These are phyloP conservation scores for Siphlonurus alternatus DNA, from an alignment of 2,888 invertebrate genomes.

Conservation along the genomic window DNA sequence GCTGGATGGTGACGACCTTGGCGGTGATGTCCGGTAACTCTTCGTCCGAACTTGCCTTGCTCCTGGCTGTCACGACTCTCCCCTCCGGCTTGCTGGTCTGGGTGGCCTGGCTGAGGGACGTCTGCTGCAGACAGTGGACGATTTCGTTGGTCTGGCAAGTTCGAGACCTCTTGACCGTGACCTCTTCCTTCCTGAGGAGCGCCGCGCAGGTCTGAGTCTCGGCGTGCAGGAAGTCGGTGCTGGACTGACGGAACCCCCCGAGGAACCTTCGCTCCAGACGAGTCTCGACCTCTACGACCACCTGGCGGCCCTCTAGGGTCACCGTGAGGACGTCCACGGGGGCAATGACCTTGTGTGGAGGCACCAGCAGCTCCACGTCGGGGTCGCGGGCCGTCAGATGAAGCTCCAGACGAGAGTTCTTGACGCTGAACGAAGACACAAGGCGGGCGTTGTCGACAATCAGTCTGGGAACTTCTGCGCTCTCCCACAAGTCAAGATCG, in stretches of 20 bases:
- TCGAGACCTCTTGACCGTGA: constrained; percentile 26
- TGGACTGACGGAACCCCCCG: constrained; percentile 67
- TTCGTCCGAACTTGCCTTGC: constrained; percentile 33
- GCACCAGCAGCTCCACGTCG: constrained; percentile 23
- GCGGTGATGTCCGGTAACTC: constrained; percentile 13
- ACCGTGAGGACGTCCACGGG: constrained; percentile 37
- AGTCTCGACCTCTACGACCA: constrained; percentile 41
- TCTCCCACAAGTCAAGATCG: constrained; percentile 17
- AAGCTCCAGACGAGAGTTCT: constrained; percentile 16
- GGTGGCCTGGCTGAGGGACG: constrained; percentile 34
- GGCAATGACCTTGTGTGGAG: constrained; percentile 17
- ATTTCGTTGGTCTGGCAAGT: constrained; percentile 22
- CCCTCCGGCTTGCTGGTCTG: constrained; percentile 44
- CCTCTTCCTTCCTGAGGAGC: constrained; percentile 32
- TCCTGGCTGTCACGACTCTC: constrained; percentile 37
- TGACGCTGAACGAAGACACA: constrained; percentile 12
- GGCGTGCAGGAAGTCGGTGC: constrained; percentile 61
- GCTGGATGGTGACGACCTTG: constrained; percentile 40
- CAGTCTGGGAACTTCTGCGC: constrained; percentile 17
- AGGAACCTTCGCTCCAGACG: constrained; percentile 42
- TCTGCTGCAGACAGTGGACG: constrained; percentile 46
- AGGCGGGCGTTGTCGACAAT: constrained; percentile 19
- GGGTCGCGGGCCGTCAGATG: constrained; percentile 7
- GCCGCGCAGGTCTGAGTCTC: constrained; percentile 61
- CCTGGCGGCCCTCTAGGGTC: constrained; percentile 25